These are phyloP conservation scores for Achlya flavicornis DNA, from an alignment of 2,888 invertebrate genomes.

Conservation along the genomic window DNA sequence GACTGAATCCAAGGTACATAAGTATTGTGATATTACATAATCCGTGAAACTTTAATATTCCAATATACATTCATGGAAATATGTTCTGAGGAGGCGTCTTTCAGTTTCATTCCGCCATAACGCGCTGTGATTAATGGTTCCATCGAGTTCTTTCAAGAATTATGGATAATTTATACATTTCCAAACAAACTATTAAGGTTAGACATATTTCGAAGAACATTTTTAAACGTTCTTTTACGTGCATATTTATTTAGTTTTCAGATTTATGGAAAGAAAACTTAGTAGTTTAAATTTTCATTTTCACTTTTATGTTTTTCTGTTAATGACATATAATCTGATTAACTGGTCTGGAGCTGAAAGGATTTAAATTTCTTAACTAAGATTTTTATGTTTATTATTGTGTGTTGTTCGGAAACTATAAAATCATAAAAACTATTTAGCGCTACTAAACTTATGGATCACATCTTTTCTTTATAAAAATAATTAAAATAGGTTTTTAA, in stretches of 20 bases:
- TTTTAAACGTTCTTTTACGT: not conserved
- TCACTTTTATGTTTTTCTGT: too few relatives aligned
- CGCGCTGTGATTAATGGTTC: constrained; percentile 13
- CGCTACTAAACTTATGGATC: too few relatives aligned
- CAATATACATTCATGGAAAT: not conserved
- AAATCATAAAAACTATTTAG: too few relatives aligned
- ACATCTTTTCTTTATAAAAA: too few relatives aligned
- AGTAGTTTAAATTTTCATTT: too few relatives aligned
- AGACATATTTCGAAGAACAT: not conserved
- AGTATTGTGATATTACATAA: not conserved
- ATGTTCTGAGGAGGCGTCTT: not conserved
- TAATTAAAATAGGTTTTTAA: too few relatives aligned
- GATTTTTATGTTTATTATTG: too few relatives aligned
- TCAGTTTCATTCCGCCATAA: constrained; percentile 4
- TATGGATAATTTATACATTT: constrained; percentile 2
- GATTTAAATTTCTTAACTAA: too few relatives aligned
- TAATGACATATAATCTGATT: too few relatives aligned
- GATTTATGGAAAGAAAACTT: not conserved
- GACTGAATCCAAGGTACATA: too few relatives aligned
- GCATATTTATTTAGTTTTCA: not conserved
- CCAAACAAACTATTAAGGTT: not conserved
- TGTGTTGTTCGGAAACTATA: too few relatives aligned
- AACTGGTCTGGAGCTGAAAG: too few relatives aligned
- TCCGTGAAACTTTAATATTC: constrained; percentile 11
- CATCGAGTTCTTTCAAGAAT: constrained; percentile 12